Evolutionary conservation across 2,797 vertebrate genomes (phyloP).

Genomic region (Vipera ursinii): DNA sequence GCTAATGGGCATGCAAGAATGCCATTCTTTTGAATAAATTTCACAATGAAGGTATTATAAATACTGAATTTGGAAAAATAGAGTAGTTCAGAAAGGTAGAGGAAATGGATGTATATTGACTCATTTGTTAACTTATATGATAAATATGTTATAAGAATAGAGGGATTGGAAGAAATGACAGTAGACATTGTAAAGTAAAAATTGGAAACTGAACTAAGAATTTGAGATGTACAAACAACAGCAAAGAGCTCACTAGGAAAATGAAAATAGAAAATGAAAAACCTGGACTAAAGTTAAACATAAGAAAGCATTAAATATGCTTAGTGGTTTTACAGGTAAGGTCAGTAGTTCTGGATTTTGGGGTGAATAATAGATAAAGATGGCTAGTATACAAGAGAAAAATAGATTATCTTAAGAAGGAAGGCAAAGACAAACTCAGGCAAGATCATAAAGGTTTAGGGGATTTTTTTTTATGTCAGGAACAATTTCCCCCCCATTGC

Average conservation of each 20-base stretch:
- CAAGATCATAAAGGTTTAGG: background rate
- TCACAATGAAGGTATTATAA: background rate
- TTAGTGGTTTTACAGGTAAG: background rate
- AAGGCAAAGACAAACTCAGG: background rate
- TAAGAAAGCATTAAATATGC: background rate
- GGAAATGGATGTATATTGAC: background rate
- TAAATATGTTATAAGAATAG: background rate
- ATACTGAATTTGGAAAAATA: background rate
- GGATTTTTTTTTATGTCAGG: background rate
- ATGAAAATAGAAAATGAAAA: background rate
- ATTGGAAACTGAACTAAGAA: background rate
- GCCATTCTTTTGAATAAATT: background rate
- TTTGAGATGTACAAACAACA: background rate
- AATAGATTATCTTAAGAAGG: background rate
- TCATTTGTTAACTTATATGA: background rate
- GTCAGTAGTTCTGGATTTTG: background rate
- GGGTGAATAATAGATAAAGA: background rate
- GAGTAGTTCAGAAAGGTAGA: background rate
- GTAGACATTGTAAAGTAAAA: background rate
- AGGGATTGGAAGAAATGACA: background rate
- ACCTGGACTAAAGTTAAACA: background rate
- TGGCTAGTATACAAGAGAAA: background rate
- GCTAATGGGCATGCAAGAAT: background rate
- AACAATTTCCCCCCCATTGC: background rate
- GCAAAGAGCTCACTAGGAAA: background rate